Evolutionary conservation across 1,140 invertebrate species (phyloP).

Genomic region (Ips nitidus): DNA sequence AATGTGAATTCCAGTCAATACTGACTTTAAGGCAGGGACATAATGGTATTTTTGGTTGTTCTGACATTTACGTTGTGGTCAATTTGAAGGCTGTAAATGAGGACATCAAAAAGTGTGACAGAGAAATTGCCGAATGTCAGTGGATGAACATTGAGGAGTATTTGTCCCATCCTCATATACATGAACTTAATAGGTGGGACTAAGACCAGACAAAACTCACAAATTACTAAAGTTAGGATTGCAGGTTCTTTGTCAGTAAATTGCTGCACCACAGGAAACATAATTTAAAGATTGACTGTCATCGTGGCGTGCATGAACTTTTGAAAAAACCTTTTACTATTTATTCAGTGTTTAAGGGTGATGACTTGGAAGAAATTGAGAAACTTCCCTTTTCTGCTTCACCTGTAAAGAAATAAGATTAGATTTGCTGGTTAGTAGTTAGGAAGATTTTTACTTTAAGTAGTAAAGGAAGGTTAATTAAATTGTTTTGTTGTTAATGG

Average conservation of each 20-base stretch:
- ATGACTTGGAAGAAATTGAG: slow-evolving; percentile 7
- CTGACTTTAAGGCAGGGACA: slow-evolving; percentile 77
- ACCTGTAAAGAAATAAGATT: too few relatives aligned
- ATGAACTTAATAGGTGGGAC: slow-evolving; percentile 66
- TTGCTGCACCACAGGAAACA: slow-evolving; percentile 65
- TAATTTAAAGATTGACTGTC: slow-evolving; percentile 60
- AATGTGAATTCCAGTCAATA: slow-evolving; percentile 72
- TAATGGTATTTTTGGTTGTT: slow-evolving; percentile 73
- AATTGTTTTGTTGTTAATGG: too few relatives aligned
- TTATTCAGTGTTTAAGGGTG: slow-evolving; percentile 42
- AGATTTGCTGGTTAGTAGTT: too few relatives aligned
- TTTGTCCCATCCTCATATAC: slow-evolving; percentile 68
- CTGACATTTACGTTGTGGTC: slow-evolving; percentile 81
- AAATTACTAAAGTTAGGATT: background rate
- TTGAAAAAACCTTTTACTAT: slow-evolving; percentile 49
- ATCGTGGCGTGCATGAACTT: slow-evolving; percentile 51
- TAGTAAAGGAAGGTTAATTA: too few relatives aligned
- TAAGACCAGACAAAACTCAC: background rate
- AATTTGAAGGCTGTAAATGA: slow-evolving; percentile 67
- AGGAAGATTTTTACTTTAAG: too few relatives aligned
- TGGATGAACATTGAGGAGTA: slow-evolving; percentile 87
- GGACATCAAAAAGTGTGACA: slow-evolving; percentile 68
- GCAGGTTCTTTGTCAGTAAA: slow-evolving; percentile 57
- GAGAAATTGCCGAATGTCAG: slow-evolving; percentile 72
- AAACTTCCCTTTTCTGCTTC: too few relatives aligned